Conservation (phyloP, 2,888 invertebrate species). For the Nipponacmea schrenckii region DNA sequence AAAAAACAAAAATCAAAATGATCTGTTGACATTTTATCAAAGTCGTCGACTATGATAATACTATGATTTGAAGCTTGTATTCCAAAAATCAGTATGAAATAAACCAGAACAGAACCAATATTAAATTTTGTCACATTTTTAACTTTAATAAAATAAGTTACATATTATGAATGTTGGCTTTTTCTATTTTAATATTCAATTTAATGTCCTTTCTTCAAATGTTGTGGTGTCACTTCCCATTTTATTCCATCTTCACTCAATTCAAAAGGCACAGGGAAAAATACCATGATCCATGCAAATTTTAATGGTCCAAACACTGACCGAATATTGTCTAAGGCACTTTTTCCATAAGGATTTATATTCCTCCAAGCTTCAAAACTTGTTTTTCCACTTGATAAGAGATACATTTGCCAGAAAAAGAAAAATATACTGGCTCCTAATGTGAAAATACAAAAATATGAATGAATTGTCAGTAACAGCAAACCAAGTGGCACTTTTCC, state of each 20-base stretch:
- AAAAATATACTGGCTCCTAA: conserved; percentile 37
- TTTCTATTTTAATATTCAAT: too few species aligned
- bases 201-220: conserved; percentile 40
- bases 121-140: too few species aligned
- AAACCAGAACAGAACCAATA: too few species aligned
- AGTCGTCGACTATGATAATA: too few species aligned
- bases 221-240: conserved; percentile 43
- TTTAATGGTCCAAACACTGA: conserved; percentile 54
- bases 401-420: conserved; percentile 46
- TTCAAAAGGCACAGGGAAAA: conserved; percentile 22
- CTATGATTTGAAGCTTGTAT: too few species aligned
- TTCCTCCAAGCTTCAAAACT: conserved; percentile 51
- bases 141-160: too few species aligned
- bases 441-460: conserved; percentile 34
- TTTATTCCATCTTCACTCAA: conserved; percentile 47
- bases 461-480: conserved; percentile 41
- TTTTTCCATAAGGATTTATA: conserved; percentile 17
- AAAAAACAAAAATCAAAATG: too few species aligned
- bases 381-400: conserved; percentile 51
- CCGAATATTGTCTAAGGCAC: conserved; percentile 37
- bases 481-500: conserved; percentile 43
- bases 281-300: conserved; percentile 13
- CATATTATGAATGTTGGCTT: too few species aligned
- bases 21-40: too few species aligned
- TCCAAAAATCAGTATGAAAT: too few species aligned